Percentiles rank a stretch among this genome's conserved stretches.
phyloP scores from a whole-genome alignment of 2,888 invertebrate genomes.

The Microctonus hyperodae region DNA sequence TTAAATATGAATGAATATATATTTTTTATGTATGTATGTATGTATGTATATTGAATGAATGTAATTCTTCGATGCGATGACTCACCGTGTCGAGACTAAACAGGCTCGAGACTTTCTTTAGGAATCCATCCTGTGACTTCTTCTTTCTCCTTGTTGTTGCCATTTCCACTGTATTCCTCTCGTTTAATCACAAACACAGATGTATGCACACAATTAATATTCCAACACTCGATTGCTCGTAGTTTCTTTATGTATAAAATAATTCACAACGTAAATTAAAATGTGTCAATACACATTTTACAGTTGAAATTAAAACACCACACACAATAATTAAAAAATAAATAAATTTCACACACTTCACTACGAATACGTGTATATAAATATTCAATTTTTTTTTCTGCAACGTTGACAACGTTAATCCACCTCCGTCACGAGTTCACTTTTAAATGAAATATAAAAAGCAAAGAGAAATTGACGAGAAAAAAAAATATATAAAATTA shows the following conservation, averaged over 20 bases:
- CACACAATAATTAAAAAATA: too few relatives aligned
- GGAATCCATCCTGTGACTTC: conserved; percentile 74
- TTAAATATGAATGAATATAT: too few relatives aligned
- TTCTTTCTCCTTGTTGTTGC: conserved; percentile 76
- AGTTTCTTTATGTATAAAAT: neutral
- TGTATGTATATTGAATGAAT: too few relatives aligned
- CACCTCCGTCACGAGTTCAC: neutral
- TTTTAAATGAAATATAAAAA: neutral
- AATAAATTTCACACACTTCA: neutral
- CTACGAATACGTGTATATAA: too few relatives aligned
- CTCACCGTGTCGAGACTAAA: conserved; percentile 89
- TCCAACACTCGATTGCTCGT: too few relatives aligned
- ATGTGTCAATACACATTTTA: conserved; percentile 5
- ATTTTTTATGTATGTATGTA: neutral
- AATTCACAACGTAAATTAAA: neutral
- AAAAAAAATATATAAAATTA: too few relatives aligned
- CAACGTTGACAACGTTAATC: neutral
- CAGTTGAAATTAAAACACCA: neutral
- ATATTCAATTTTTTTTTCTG: neutral
- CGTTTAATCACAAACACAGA: neutral
- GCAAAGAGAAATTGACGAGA: neutral
- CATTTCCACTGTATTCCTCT: conserved; percentile 33
- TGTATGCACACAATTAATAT: neutral
- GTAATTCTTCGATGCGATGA: conserved; percentile 44
- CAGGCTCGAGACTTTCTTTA: conserved; percentile 83